Percentiles rank a stretch among this genome's conserved stretches.
These are phyloP conservation scores for Sminthurides aquaticus DNA, from an alignment of 2,888 invertebrate genomes.

Conservation along the genomic window DNA sequence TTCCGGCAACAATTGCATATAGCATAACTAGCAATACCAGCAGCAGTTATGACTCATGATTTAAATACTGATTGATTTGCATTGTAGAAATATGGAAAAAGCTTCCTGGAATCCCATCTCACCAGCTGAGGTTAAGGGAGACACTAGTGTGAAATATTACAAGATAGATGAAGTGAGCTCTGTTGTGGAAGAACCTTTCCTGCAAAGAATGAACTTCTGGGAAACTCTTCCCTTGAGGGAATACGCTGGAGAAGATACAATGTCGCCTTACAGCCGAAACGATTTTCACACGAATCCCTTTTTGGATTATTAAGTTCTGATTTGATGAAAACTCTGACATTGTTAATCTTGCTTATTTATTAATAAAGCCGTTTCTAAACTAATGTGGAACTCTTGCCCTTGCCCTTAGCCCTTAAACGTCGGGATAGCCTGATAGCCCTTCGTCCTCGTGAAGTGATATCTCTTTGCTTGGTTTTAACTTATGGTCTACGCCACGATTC, in stretches of 20 bases:
- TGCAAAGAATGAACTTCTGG: constrained; percentile 40
- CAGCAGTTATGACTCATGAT: not conserved
- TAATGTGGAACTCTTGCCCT: too few species aligned
- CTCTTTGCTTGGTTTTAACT: too few species aligned
- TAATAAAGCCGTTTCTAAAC: too few species aligned
- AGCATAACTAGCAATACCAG: too few species aligned
- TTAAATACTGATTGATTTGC: not conserved
- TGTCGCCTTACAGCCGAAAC: constrained; percentile 25
- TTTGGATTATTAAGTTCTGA: constrained; percentile 4
- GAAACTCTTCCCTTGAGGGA: constrained; percentile 41
- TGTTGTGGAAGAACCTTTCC: constrained; percentile 38
- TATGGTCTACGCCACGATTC: too few species aligned
- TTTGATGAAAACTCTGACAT: too few species aligned
- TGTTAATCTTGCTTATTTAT: too few species aligned
- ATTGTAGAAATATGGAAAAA: constrained; percentile 30
- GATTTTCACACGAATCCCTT: constrained; percentile 7
- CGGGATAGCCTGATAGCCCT: too few species aligned
- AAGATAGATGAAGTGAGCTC: constrained; percentile 30
- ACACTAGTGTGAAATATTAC: constrained; percentile 37
- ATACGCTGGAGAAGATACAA: constrained; percentile 30
- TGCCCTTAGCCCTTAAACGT: too few species aligned
- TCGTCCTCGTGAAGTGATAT: too few species aligned
- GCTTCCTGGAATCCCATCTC: constrained; percentile 37
- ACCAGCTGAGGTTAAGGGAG: constrained; percentile 37
- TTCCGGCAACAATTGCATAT: too few species aligned